A percentile compares a stretch with the other conserved stretches of the same genome.
Evolutionary conservation across 2,797 vertebrate species (phyloP).

Genomic region (Oryzias dopingdopingensis): DNA sequence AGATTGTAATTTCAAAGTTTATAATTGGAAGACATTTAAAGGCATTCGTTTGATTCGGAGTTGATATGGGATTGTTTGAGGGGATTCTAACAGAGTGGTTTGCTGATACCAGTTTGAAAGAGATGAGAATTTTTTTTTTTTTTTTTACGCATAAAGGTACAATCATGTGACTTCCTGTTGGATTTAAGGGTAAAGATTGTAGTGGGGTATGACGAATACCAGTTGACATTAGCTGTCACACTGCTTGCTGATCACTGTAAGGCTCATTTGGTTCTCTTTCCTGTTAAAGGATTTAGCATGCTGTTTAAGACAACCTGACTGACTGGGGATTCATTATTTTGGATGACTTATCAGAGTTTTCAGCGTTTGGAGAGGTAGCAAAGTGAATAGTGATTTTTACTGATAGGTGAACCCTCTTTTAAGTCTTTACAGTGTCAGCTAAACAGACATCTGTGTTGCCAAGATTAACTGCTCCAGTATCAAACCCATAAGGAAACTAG

Average conservation of each 20-base stretch:
- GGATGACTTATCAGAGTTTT: conserved; percentile 77
- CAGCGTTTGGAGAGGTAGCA: conserved; percentile 75
- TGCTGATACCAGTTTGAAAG: conserved; percentile 17
- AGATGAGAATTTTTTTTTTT: too few relatives aligned
- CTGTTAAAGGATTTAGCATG: conserved; percentile 75
- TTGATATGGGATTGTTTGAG: conserved; percentile 28
- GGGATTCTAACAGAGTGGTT: conserved; percentile 47
- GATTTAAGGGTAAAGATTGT: conserved; percentile 70
- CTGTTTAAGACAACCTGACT: conserved; percentile 74
- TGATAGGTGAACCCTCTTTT: conserved; percentile 46
- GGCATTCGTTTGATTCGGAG: conserved; percentile 50
- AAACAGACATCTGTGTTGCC: conserved; percentile 21
- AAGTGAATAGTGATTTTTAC: conserved; percentile 68
- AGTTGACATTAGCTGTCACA: conserved; percentile 80
- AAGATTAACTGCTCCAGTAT: conserved; percentile 12
- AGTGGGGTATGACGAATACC: conserved; percentile 79
- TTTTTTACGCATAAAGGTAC: too few relatives aligned
- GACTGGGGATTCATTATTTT: conserved; percentile 83
- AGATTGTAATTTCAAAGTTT: conserved; percentile 65
- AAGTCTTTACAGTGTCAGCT: conserved; percentile 47
- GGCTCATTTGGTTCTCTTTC: conserved; percentile 65
- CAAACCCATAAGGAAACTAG: too few relatives aligned
- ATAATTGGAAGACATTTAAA: conserved; percentile 68
- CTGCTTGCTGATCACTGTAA: conserved; percentile 77
- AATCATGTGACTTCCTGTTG: conserved; percentile 8